Evolutionary conservation across 1,140 invertebrate genomes (phyloP), one percentile per base, ranked within the genome.

Genomic region (Camponotus vicinus): DNA sequence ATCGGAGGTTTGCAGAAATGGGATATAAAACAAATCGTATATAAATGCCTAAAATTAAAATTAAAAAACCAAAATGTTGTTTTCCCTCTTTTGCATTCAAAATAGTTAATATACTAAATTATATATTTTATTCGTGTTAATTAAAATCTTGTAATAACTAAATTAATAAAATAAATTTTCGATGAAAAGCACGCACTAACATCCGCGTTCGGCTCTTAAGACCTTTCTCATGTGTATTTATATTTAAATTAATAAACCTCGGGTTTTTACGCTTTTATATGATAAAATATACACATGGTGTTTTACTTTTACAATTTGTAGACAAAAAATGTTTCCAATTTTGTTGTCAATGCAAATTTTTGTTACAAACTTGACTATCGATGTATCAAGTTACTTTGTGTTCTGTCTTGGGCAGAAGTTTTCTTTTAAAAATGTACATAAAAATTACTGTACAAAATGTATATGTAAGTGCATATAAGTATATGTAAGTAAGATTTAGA

Each of bases 11-110:
- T 27, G 57, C 57, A 59, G 57, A 59, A 59, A 2, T 59, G 57
- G 57, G 8, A 59, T 59, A 21, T 59, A 59, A 59, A 59, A 59
- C 57, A 59, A 57, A 59, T 59, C 21, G 21, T 2, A 59, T 59
- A 59, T 27, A 59, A 59, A 59, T 59, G 21, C 57, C 21, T 59
- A 3, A 59, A 59, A 59, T 59, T 59, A 27, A 59, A 59, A 59
- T 59, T 59, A 0, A 59, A 59, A 59, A 21, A 59, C 18, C 57
- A 59, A 59, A 59, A 7, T 59, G 21, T 59, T 11, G 21, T 59
- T 59, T 59, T 59, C 57, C 57, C 57, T 59, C 57, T 59, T 59
- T 59, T 59, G 57, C 57, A 59, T 59, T 59, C 57, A 27, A 59
- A 59, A 27, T 59, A 37, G 37, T 59, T 21, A 27, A 27, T 3